Evolutionary conservation across 2,888 invertebrate species (phyloP).

Genomic region (Abrostola triplasia): DNA sequence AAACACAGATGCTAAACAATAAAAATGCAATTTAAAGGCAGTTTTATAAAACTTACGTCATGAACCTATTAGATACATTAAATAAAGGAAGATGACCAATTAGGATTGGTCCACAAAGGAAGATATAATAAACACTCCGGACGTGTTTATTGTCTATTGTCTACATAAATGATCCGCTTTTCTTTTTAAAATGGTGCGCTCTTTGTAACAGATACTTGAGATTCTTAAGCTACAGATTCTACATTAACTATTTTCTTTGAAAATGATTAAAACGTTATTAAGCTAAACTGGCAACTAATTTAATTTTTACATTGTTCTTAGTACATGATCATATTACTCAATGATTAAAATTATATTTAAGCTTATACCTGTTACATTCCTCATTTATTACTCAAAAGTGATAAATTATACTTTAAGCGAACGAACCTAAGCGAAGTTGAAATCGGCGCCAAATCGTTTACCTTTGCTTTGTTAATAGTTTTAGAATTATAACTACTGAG

Average conservation of each 20-base stretch:
- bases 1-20: too few relatives aligned
- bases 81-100: constrained; percentile 8
- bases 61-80: neutral
- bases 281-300: constrained; percentile 5
- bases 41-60: neutral
- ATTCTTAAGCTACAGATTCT: constrained; percentile 12
- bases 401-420: too few relatives aligned
- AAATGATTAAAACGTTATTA: constrained; percentile 19
- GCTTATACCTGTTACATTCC: too few relatives aligned
- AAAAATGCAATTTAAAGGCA: too few relatives aligned
- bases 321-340: too few relatives aligned
- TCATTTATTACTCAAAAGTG: too few relatives aligned
- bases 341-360: too few relatives aligned
- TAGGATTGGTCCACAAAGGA: constrained; percentile 4
- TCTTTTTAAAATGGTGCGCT: constrained; percentile 20
- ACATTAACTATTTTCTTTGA: neutral
- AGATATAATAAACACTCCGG: constrained; percentile 13
- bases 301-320: neutral
- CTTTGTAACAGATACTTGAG: constrained; percentile 28
- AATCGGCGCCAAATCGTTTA: too few relatives aligned
- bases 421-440: too few relatives aligned
- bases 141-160: neutral
- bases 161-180: constrained; percentile 7
- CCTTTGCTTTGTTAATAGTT: too few relatives aligned
- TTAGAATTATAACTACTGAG: too few relatives aligned